Evolutionary conservation across 1,140 invertebrate genomes (phyloP).

Genomic region (Octopus bimaculoides): DNA sequence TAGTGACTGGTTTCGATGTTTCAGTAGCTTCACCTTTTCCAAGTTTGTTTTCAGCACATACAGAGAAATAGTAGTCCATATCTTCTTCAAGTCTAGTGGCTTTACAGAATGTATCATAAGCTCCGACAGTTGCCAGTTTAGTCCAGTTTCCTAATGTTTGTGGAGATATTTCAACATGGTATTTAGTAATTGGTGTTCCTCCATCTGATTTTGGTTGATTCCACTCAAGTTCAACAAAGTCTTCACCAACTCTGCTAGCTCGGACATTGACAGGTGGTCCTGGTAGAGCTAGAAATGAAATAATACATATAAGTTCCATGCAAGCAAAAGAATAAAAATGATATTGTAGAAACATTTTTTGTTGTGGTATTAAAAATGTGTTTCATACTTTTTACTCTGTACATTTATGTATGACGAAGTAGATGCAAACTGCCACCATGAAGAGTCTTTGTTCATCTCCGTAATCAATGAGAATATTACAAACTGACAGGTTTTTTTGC

Average conservation of each 20-base stretch:
- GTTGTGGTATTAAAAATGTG: too few species aligned
- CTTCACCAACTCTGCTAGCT: slow-evolving; percentile 87
- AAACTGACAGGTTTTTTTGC: too few species aligned
- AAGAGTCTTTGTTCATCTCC: too few species aligned
- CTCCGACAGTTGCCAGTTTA: slow-evolving; percentile 63
- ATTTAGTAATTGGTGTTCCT: slow-evolving; percentile 64
- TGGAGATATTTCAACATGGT: slow-evolving; percentile 52
- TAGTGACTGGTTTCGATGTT: slow-evolving; percentile 62
- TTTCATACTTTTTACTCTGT: too few species aligned
- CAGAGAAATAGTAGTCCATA: slow-evolving; percentile 85
- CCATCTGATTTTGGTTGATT: slow-evolving; percentile 79
- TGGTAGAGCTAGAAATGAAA: slow-evolving; percentile 71
- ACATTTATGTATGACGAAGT: too few species aligned
- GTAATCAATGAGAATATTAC: too few species aligned
- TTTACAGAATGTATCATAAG: slow-evolving; percentile 80
- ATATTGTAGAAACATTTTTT: too few species aligned
- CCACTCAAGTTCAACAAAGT: slow-evolving; percentile 94
- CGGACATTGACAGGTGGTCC: slow-evolving; percentile 89
- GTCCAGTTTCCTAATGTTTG: slow-evolving; percentile 33
- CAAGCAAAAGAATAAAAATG: too few species aligned
- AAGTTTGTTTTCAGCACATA: slow-evolving; percentile 90
- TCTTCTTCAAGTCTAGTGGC: slow-evolving; percentile 78
- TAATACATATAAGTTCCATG: too few species aligned
- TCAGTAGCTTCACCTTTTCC: slow-evolving; percentile 83
- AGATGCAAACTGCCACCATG: too few species aligned